These are phyloP conservation scores for Priocnemis perturbator DNA, from an alignment of 2,888 invertebrate species.

Conservation along the genomic window DNA sequence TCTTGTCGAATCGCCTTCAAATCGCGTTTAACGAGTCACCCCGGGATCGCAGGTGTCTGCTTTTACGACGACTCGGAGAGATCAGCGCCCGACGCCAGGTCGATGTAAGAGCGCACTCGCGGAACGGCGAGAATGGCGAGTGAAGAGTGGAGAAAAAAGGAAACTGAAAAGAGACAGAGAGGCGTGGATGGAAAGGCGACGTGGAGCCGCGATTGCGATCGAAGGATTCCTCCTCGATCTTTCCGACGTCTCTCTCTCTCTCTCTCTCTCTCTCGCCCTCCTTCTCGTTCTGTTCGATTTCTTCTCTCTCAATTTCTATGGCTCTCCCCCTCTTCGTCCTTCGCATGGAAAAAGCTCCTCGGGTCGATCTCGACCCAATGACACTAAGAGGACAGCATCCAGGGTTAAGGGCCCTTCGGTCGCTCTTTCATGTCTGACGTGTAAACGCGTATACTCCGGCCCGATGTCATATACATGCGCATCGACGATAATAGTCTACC, in stretches of 20 bases:
- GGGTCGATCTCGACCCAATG: slow-evolving; percentile 27
- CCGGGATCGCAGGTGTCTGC: slow-evolving; percentile 29
- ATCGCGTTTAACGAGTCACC: slow-evolving; percentile 40
- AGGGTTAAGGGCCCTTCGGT: slow-evolving; percentile 23
- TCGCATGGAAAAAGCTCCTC: slow-evolving; percentile 11
- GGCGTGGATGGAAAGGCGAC: slow-evolving; percentile 4
- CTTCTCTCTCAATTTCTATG: background rate
- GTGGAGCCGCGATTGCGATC: slow-evolving; percentile 29
- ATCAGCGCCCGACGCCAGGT: slow-evolving; percentile 21
- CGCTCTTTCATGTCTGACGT: background rate
- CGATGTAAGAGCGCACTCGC: background rate
- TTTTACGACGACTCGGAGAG: slow-evolving; percentile 31
- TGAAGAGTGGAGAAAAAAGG: background rate
- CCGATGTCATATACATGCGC: too few species aligned
- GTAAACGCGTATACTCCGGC: too few species aligned
- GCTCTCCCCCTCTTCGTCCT: background rate
- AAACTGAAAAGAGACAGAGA: slow-evolving; percentile 5
- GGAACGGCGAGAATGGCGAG: background rate
- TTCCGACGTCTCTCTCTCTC: background rate
- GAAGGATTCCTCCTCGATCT: slow-evolving; percentile 22
- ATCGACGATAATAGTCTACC: too few species aligned
- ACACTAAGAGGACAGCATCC: slow-evolving; percentile 37
- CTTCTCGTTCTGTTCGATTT: background rate
- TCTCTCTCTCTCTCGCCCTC: slow-evolving; percentile 2
- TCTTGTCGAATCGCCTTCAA: slow-evolving; percentile 7